These are phyloP conservation scores for Diploscapter pachys DNA, from an alignment of 1,140 invertebrate species.

Conservation along the genomic window DNA sequence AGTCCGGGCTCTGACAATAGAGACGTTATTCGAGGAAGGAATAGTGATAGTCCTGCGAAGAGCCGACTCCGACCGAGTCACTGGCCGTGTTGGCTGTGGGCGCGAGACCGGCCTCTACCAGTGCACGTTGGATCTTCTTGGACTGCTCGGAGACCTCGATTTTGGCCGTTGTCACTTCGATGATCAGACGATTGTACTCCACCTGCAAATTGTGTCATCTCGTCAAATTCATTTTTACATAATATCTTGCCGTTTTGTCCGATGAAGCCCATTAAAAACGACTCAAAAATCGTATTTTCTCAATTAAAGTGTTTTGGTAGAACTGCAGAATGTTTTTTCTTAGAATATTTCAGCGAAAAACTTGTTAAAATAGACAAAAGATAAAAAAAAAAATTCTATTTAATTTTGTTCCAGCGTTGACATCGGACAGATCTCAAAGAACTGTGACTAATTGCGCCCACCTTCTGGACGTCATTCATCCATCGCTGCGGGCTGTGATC, in stretches of 20 bases:
- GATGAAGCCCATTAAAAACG: neutral
- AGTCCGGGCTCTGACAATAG: no score
- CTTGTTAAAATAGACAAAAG: neutral
- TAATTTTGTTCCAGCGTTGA: no score
- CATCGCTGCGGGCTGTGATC: conserved; percentile 16
- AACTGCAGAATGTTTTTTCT: neutral
- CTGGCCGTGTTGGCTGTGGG: neutral
- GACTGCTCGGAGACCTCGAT: conserved; percentile 33
- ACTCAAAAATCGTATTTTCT: neutral
- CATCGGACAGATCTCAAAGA: neutral
- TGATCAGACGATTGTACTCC: conserved; percentile 32
- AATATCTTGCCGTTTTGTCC: neutral
- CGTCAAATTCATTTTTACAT: neutral
- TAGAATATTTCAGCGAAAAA: neutral
- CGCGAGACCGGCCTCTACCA: conserved; percentile 15
- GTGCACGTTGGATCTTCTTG: conserved; percentile 24
- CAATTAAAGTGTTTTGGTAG: no score
- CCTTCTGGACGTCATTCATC: conserved; percentile 36
- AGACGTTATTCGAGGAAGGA: conserved; percentile 28
- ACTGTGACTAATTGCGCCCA: neutral
- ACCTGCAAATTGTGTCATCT: conserved; percentile 4
- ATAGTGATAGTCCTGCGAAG: conserved; percentile 28
- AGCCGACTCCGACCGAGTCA: neutral
- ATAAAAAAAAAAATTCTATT: neutral
- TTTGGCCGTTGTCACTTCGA: conserved; percentile 31